Evolutionary conservation across 2,113 vertebrate species (phyloP), one percentile per base, ranked within the genome.

Genomic region (Campylorhamphus procurvoides): DNA sequence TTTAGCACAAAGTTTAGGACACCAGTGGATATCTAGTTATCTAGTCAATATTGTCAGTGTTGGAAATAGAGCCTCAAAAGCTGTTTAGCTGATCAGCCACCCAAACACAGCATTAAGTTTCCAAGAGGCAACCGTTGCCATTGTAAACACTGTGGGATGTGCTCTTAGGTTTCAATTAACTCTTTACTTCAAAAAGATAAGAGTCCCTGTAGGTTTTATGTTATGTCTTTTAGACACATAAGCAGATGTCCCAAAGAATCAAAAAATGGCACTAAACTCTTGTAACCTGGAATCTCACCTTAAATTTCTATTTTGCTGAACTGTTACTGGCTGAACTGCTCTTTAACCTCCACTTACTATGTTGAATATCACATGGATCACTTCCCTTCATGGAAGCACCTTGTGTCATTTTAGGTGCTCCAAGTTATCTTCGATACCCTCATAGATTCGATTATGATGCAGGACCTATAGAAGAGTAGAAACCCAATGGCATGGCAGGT

Each of bases 361-460:
- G 22, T 3, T 53, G 24, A 77, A 49, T 31, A 77, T 24, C 10
- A 33, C 0, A 0, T 19, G 3, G 9, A 16, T 55, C 35, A 39
- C 19, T 60, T 83, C 24, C 14, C 9, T 68, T 46, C 10, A 22
- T 20, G 18, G 52, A 56, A 42, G 17, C 14, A 64, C 6, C 3
- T 44, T 56, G 16, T 87, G 42, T 44, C 16, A 69, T 52, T 88
- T 86, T 66, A 39, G 49, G 18, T 64, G 6, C 16, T 64, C 6
- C 59, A 18, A 29, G 4, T 39, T 60, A 17, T 12, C 73, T 49
- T 31, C 33, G 20, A 9, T 75, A 37, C 7, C 35, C 33, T 89
- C 18, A 53, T 18, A 46, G 24, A 39, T 2, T 18, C 31, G 56
- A 46, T 72, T 35, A 35, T 23, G 31, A 6, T 25, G 24, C 17